Percentiles rank a stretch among this genome's conserved stretches.
phyloP scores from a whole-genome alignment of 35 echinoderm and acorn worm genomes.

The Anneissia japonica region DNA sequence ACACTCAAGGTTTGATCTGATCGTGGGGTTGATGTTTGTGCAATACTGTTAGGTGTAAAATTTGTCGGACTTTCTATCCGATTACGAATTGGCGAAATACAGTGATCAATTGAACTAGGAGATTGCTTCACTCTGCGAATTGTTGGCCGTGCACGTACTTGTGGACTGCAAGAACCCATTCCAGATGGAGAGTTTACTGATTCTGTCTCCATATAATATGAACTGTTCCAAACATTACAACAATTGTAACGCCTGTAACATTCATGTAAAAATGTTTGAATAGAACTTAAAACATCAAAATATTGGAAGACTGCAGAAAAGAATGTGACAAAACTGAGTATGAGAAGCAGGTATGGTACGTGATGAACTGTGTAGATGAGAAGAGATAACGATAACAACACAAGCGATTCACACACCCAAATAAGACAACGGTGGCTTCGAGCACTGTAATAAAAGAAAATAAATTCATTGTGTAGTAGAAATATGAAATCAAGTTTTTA shows the following conservation, averaged over 20 bases:
- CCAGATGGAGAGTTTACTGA: neutral
- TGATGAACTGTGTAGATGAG: neutral
- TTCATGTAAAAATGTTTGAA: neutral
- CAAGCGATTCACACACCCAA: neutral
- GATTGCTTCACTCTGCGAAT: neutral
- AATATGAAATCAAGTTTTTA: no score
- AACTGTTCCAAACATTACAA: neutral
- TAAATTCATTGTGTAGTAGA: no score
- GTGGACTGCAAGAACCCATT: neutral
- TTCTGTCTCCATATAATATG: neutral
- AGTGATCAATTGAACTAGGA: neutral
- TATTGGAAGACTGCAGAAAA: neutral
- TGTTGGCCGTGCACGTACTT: neutral
- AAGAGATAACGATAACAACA: neutral
- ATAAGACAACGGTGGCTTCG: neutral
- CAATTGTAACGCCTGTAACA: neutral
- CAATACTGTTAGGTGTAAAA: neutral
- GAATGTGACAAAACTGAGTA: neutral
- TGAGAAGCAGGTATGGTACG: neutral
- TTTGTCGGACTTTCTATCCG: neutral
- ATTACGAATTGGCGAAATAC: neutral
- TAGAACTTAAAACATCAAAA: neutral
- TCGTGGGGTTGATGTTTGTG: neutral
- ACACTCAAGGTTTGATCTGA: neutral
- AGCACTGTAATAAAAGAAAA: neutral